Evolutionary conservation across 2,888 invertebrate species (phyloP), one percentile per base, ranked within the genome.

Genomic region (Mythimna lalbum): DNA sequence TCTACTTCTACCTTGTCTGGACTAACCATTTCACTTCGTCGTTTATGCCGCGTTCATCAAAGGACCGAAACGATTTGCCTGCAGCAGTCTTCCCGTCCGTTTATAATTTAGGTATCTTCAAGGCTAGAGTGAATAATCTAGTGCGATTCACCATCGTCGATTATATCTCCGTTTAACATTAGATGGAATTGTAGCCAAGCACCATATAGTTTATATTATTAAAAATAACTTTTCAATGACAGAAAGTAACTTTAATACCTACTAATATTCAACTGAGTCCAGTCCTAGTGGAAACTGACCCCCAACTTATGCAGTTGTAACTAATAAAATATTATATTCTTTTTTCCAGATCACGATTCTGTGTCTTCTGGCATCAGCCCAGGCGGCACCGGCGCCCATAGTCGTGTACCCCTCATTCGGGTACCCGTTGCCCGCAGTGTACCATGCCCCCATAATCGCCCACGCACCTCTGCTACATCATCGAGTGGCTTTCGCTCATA

Each of bases 381-480:
- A 88, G 7, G 85, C 91, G 1, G 91, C 91, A 0, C 93, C 93
- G 4, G 87, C 89, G 0, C 91, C 93, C 0, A 70, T 85, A 19
- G 69, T 82, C 17, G 76, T 84, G 5, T 86, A 81, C 64, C 83
- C 81, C 4, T 75, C 84, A 0, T 78, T 85, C n/a, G 68, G 78
- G 39, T 83, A 83, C 63, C 78, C 78, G 0, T 73, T 85, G 0
- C 57, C 82, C 0, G 65, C 82, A 4, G 78, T 79, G 4, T 82
- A 90, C 68, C 89, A 90, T 6, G 87, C 90, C 0, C 88, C 90
- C 3, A 76, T 90, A 5, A 83, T 91, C 6, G 81, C 88, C 49
- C 90, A 90, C 55, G 86, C 90, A 1, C 90, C 92, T 0, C 73
- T 92, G 3, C 80, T 92, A n/a, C 92, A 90, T 83, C 91, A 90